Evolutionary conservation across 2,113 vertebrate genomes (phyloP).

Genomic region (Otis tarda): DNA sequence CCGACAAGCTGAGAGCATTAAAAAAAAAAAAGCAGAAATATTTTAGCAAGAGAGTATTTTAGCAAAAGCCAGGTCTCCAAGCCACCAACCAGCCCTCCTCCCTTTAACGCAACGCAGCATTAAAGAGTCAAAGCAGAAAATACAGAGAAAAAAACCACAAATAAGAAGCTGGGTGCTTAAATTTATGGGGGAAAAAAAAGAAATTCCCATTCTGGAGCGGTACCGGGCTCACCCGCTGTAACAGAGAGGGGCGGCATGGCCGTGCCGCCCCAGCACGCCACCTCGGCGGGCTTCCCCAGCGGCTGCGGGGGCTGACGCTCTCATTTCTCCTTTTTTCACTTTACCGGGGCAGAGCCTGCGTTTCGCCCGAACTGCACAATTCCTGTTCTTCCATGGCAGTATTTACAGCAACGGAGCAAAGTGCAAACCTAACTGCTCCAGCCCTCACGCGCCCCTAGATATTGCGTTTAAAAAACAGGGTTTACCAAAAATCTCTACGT

Average conservation of each 20-base stretch:
- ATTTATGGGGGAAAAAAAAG: background rate
- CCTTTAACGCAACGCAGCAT: background rate
- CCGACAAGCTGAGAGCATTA: background rate
- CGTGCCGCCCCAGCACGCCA: rapidly evolving
- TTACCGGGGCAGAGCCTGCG: rapidly evolving
- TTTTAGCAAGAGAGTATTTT: background rate
- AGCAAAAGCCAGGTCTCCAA: background rate
- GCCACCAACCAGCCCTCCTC: background rate
- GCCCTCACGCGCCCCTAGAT: rapidly evolving
- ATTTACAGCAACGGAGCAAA: background rate
- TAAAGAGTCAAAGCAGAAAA: background rate
- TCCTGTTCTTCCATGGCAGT: background rate
- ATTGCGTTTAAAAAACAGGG: rapidly evolving
- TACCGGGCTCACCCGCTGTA: background rate
- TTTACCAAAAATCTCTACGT: background rate
- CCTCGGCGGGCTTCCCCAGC: background rate
- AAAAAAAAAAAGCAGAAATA: background rate
- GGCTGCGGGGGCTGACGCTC: background rate
- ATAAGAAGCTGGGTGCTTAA: background rate
- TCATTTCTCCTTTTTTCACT: background rate
- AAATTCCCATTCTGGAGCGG: background rate
- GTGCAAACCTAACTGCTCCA: rapidly evolving
- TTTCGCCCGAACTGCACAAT: background rate
- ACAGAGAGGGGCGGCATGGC: background rate
- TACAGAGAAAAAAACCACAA: background rate